A percentile compares a stretch with the other conserved stretches of the same genome.
phyloP scores from a whole-genome alignment of 2,113 vertebrate genomes.

The Mustela nigripes region DNA sequence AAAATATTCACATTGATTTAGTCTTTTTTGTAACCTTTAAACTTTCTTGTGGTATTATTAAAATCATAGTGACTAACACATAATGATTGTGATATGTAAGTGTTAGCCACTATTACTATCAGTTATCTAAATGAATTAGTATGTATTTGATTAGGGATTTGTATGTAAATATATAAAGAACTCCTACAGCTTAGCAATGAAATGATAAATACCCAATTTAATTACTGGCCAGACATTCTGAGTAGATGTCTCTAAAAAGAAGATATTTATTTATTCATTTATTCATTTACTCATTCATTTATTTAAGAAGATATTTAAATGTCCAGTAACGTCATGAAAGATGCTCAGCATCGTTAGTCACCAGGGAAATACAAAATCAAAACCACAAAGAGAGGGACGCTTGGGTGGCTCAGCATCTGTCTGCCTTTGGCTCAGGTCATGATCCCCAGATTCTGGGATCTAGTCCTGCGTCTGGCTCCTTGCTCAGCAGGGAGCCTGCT shows the following conservation, averaged over 20 bases:
- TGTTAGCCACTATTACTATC: constrained; percentile 26
- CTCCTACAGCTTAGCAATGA: not conserved
- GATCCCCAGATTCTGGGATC: too few relatives aligned
- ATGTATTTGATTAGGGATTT: not conserved
- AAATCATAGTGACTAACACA: not conserved
- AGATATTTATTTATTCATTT: not conserved
- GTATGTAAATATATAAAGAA: constrained; percentile 10
- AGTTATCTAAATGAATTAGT: constrained; percentile 12
- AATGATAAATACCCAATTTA: not conserved
- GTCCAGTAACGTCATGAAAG: not conserved
- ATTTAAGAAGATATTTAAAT: not conserved
- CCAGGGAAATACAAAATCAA: not conserved
- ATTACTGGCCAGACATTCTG: not conserved
- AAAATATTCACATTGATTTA: constrained; percentile 24
- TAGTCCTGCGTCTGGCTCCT: too few relatives aligned
- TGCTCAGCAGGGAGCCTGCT: too few relatives aligned
- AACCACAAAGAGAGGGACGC: not conserved
- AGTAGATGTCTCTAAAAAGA: not conserved
- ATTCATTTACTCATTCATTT: not conserved
- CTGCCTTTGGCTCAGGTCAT: too few relatives aligned
- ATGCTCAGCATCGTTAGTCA: not conserved
- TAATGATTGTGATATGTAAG: not conserved
- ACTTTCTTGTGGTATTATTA: not conserved
- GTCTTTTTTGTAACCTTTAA: constrained; percentile 8
- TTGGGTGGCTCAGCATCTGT: not conserved